A percentile compares a stretch with the other conserved stretches of the same genome.
Conservation (phyloP, 2,888 invertebrate species). For the Sphecodes monilicornis region DNA sequence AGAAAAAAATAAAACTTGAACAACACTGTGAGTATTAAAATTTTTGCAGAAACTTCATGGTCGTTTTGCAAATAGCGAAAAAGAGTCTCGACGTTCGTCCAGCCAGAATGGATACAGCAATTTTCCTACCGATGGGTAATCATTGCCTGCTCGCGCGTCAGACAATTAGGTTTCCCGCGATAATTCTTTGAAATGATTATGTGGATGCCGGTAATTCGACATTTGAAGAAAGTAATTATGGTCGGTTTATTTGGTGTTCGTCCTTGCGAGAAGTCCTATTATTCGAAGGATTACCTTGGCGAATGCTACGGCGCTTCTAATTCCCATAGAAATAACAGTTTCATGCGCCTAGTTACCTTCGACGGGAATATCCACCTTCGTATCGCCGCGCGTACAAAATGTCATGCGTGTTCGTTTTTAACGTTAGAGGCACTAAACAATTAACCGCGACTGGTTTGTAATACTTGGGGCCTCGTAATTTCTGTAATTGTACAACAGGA, state of each 20-base stretch:
- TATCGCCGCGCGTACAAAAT: background rate
- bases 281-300: background rate
- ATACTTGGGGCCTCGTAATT: constrained; percentile 2
- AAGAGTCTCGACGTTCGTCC: constrained; percentile 34
- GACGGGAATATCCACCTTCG: background rate
- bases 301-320: background rate
- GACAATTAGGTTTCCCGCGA: constrained; percentile 57
- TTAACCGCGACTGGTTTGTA: background rate
- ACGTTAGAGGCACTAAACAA: background rate
- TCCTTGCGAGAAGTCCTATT: constrained; percentile 21
- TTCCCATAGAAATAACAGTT: background rate
- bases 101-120: background rate
- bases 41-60: background rate
- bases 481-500: background rate
- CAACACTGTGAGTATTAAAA: background rate
- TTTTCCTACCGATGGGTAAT: constrained; percentile 34
- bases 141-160: constrained; percentile 49
- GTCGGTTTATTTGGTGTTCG: constrained; percentile 14
- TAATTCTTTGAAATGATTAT: constrained; percentile 58
- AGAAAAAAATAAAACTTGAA: too few species aligned
- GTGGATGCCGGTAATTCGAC: constrained; percentile 45
- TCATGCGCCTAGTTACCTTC: background rate
- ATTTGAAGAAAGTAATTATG: constrained; percentile 45
- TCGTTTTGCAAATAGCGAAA: background rate
- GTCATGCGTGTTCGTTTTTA: background rate